Evolutionary conservation across 1,140 invertebrate species (phyloP).

Genomic region (Yoshiicerus persimilis): DNA sequence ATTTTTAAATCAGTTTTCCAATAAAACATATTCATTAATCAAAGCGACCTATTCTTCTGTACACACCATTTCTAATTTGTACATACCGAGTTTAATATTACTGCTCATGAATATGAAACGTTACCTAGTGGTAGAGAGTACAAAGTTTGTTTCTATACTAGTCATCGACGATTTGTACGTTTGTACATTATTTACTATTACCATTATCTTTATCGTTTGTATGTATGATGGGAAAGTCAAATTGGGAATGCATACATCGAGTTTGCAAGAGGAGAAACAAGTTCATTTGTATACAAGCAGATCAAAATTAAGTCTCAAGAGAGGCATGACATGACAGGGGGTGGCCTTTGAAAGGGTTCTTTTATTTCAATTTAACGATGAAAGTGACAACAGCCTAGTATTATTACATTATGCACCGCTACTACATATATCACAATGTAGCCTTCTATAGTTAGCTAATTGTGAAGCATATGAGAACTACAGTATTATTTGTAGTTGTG

Average conservation of each 20-base stretch:
- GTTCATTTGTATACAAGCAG: background rate
- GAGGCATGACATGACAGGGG: conserved; percentile 23
- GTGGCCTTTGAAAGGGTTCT: conserved; percentile 42
- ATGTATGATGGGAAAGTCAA: conserved; percentile 14
- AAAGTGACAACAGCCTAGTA: conserved; percentile 38
- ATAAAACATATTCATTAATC: too few relatives aligned
- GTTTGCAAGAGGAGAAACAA: background rate
- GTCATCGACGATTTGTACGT: too few relatives aligned
- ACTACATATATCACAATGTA: background rate
- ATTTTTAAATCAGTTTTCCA: too few relatives aligned
- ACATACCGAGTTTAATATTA: too few relatives aligned
- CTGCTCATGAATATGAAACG: too few relatives aligned
- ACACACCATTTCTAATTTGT: too few relatives aligned
- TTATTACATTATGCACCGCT: background rate
- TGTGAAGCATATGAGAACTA: background rate
- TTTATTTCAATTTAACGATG: conserved; percentile 44
- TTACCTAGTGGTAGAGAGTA: too few relatives aligned
- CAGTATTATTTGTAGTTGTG: background rate
- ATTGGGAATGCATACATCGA: background rate
- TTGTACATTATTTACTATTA: background rate
- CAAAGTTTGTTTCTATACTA: too few relatives aligned
- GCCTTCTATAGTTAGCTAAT: background rate
- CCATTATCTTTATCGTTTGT: background rate
- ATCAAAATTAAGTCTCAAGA: conserved; percentile 42
- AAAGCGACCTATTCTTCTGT: too few relatives aligned